These are phyloP conservation scores for Hipposideros larvatus DNA, from an alignment of 2,797 vertebrate species.

Conservation along the genomic window DNA sequence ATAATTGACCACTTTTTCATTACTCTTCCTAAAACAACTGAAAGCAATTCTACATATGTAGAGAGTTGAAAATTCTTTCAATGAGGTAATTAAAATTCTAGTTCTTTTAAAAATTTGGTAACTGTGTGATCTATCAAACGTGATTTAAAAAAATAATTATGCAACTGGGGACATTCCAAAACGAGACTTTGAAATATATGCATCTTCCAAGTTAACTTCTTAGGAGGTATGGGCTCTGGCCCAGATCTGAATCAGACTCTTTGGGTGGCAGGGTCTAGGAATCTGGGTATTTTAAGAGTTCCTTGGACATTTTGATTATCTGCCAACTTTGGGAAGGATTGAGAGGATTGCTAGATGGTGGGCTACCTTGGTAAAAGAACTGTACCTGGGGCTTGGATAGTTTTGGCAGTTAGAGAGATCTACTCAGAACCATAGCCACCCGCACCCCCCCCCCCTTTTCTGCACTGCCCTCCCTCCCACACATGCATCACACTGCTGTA, in stretches of 20 bases:
- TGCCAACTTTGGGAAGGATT: neutral
- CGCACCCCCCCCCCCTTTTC: neutral
- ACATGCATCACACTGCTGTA: neutral
- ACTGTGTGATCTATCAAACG: neutral
- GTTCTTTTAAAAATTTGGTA: constrained; percentile 60
- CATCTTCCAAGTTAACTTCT: constrained; percentile 33
- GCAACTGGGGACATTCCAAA: neutral
- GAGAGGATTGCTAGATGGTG: neutral
- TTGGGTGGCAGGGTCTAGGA: neutral
- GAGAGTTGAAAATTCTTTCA: constrained; percentile 33
- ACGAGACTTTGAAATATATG: constrained; percentile 4
- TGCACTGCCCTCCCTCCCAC: neutral
- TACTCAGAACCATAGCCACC: neutral
- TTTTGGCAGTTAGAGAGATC: neutral
- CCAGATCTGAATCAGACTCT: neutral
- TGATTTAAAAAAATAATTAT: neutral
- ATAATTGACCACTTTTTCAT: constrained; percentile 10
- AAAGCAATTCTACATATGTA: constrained; percentile 34
- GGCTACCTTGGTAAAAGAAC: neutral
- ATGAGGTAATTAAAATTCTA: neutral
- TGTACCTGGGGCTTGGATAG: neutral
- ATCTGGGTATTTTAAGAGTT: neutral
- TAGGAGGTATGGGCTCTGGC: neutral
- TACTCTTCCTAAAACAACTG: constrained; percentile 17
- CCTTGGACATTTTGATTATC: neutral